phyloP scores from a whole-genome alignment of 2,113 vertebrate species.

The Melanocharis versteri region DNA sequence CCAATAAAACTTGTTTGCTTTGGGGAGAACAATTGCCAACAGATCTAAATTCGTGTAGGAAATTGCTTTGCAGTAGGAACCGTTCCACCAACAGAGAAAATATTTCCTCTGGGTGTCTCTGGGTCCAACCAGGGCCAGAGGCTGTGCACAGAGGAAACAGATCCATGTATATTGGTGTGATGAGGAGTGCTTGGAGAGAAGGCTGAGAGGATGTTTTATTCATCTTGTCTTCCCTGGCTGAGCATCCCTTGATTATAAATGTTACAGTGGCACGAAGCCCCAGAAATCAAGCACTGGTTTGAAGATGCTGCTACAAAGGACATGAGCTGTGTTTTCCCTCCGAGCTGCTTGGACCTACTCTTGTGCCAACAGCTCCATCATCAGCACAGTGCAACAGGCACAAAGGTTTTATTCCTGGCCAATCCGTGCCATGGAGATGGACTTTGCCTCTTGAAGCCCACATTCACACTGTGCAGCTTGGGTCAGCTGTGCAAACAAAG shows the following conservation, averaged over 20 bases:
- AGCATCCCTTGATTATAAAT: neutral
- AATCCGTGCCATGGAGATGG: neutral
- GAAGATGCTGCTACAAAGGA: neutral
- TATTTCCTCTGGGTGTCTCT: neutral
- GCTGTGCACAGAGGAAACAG: neutral
- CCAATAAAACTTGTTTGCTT: neutral
- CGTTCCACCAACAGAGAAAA: neutral
- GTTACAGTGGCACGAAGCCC: neutral
- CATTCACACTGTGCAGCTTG: accelerated
- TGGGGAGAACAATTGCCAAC: neutral
- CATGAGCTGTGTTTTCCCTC: neutral
- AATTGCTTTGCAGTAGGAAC: neutral
- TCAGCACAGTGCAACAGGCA: neutral
- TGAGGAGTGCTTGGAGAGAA: neutral
- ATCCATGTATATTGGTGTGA: neutral
- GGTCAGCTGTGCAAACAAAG: neutral
- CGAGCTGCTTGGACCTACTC: neutral
- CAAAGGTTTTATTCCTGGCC: neutral
- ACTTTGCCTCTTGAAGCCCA: neutral
- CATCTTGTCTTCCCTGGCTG: neutral
- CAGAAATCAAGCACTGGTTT: neutral
- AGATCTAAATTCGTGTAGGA: neutral
- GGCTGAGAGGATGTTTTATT: neutral
- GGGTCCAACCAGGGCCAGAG: accelerated
- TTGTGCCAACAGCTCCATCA: neutral